Percentiles rank a stretch among this genome's conserved stretches.
phyloP scores from a whole-genome alignment of 2,797 vertebrate genomes.

The Gallinago stenura region DNA sequence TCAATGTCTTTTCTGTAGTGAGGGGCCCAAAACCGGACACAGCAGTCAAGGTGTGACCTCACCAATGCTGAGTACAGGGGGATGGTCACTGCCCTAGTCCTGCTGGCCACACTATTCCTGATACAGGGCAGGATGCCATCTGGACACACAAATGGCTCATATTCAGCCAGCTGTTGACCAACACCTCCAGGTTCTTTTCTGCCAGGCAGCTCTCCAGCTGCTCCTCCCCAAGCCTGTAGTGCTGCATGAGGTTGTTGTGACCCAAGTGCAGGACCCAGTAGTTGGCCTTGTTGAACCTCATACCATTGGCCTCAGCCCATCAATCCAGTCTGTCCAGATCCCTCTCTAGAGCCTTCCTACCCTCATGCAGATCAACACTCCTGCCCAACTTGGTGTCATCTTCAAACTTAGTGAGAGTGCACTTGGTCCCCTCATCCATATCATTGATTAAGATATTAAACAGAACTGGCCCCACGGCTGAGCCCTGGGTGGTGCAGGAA shows the following conservation, averaged over 20 bases:
- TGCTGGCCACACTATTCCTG: background rate
- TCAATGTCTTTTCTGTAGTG: background rate
- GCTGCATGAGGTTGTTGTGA: background rate
- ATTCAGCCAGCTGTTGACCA: fast-evolving
- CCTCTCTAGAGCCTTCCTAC: background rate
- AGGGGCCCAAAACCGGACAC: background rate
- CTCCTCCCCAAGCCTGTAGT: background rate
- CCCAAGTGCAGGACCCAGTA: fast-evolving
- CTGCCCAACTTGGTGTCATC: background rate
- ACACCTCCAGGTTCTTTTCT: background rate
- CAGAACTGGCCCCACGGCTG: background rate
- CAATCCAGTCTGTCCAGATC: background rate
- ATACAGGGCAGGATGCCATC: background rate
- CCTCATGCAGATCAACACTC: background rate
- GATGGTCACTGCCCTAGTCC: fast-evolving
- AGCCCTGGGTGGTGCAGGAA: slow-evolving; percentile 76
- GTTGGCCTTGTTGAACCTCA: background rate
- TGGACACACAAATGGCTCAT: background rate
- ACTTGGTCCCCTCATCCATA: fast-evolving
- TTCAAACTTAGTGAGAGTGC: background rate
- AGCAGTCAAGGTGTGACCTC: fast-evolving
- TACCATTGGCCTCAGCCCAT: fast-evolving
- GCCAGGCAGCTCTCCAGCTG: background rate
- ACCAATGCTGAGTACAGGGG: background rate
- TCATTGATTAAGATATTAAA: background rate